A percentile compares a stretch with the other conserved stretches of the same genome.
Evolutionary conservation across 2,113 vertebrate genomes (phyloP).

Genomic region (Aleadryas rufinucha): DNA sequence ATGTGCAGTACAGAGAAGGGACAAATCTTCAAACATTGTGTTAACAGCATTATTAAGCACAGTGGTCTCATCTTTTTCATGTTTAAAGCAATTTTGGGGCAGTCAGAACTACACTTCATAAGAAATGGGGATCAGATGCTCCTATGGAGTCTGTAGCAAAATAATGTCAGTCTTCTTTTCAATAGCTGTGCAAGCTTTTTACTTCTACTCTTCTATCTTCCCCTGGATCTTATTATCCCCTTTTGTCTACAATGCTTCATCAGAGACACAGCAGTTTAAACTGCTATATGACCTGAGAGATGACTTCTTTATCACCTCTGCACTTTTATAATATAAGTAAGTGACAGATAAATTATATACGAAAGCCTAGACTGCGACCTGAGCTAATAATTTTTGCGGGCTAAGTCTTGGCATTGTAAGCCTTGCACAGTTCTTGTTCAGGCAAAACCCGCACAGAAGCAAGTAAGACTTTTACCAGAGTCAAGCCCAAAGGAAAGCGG

Average conservation of each 20-base stretch:
- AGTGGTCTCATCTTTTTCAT: conserved; percentile 59
- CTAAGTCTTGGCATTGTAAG: not conserved
- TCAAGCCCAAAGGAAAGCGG: not conserved
- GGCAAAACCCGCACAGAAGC: not conserved
- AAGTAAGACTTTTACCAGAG: not conserved
- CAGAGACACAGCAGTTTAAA: conserved; percentile 39
- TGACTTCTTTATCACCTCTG: conserved; percentile 56
- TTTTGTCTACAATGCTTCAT: conserved; percentile 57
- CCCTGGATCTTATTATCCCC: conserved; percentile 53
- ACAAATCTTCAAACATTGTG: conserved; percentile 25
- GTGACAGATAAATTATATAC: conserved; percentile 51
- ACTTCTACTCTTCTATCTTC: conserved; percentile 58
- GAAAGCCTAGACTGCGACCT: conserved; percentile 32
- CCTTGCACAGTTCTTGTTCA: conserved; percentile 20
- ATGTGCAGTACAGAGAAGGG: conserved; percentile 1
- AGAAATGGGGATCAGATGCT: conserved; percentile 35
- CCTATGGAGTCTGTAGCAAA: conserved; percentile 46
- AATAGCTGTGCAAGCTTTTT: conserved; percentile 62
- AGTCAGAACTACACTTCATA: conserved; percentile 49
- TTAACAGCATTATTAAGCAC: conserved; percentile 46
- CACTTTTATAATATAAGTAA: conserved; percentile 55
- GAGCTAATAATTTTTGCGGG: not conserved
- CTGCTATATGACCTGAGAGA: conserved; percentile 23
- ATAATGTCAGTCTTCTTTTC: conserved; percentile 51
- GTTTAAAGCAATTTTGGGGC: conserved; percentile 54